Conservation (phyloP, 2,113 vertebrate genomes). For the Probosciger aterrimus region DNA sequence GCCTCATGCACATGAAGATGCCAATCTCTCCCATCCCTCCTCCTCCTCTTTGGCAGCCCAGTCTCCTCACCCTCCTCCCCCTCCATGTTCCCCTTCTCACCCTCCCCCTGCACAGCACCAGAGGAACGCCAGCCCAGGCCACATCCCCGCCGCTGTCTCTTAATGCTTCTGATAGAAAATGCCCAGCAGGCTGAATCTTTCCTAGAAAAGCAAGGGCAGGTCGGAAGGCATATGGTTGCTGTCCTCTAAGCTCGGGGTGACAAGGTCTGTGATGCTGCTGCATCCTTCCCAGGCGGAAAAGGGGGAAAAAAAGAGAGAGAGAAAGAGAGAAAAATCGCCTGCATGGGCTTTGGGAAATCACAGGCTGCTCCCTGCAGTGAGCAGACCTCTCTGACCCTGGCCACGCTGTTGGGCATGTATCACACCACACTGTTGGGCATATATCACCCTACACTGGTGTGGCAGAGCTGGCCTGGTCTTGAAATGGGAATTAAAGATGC, state of each 20-base stretch:
- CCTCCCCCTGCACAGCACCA: constrained; percentile 11
- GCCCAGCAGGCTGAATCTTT: constrained; percentile 58
- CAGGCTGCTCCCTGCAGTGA: neutral
- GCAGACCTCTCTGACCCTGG: constrained; percentile 6
- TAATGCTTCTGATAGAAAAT: constrained; percentile 54
- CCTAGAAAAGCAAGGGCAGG: constrained; percentile 51
- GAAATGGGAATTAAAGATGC: neutral
- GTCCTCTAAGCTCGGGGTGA: constrained; percentile 60
- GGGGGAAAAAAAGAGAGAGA: neutral
- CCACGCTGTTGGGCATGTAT: neutral
- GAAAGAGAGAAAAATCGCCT: neutral
- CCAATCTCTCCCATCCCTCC: constrained; percentile 16
- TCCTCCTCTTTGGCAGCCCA: constrained; percentile 36
- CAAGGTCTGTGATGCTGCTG: constrained; percentile 37
- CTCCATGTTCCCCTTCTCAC: neutral
- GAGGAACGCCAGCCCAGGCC: constrained; percentile 53
- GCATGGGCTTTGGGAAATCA: neutral
- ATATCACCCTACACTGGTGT: neutral
- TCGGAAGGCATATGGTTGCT: constrained; percentile 61
- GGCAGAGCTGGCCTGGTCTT: neutral
- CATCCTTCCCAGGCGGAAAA: constrained; percentile 31
- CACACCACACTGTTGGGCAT: neutral
- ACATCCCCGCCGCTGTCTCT: constrained; percentile 46
- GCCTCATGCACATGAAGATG: neutral
- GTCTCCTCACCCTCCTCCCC: constrained; percentile 33